A percentile compares a stretch with the other conserved stretches of the same genome.
Evolutionary conservation across 2,113 vertebrate genomes (phyloP).

Genomic region (Coptodon rendalli): DNA sequence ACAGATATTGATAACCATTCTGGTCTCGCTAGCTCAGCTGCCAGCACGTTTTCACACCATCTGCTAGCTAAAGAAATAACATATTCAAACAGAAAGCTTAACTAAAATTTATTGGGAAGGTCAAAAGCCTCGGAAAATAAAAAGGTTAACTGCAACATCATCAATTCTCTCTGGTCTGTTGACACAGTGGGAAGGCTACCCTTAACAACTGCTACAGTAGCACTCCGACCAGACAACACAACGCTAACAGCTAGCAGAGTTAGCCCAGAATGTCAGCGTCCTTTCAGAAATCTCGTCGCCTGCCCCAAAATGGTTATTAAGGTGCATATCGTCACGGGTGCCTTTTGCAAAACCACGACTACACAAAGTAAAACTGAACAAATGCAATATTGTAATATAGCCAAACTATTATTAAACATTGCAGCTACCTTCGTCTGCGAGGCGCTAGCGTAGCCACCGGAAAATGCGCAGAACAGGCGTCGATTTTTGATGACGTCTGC

Average conservation of each 20-base stretch:
- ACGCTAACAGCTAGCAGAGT: slow-evolving; percentile 24
- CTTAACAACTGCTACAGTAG: not conserved
- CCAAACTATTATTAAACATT: not conserved
- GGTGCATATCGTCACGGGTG: not conserved
- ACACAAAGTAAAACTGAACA: not conserved
- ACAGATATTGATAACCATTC: not conserved
- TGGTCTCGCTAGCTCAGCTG: not conserved
- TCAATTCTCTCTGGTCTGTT: not conserved
- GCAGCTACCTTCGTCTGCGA: slow-evolving; percentile 34
- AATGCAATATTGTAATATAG: not conserved
- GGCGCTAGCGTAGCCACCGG: slow-evolving; percentile 48
- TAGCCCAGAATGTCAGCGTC: slow-evolving; percentile 33
- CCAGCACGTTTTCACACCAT: not conserved
- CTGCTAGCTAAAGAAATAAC: not conserved
- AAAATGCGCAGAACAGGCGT: slow-evolving; percentile 44
- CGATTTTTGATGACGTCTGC: slow-evolving; percentile 42
- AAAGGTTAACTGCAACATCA: not conserved
- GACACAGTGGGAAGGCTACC: not conserved
- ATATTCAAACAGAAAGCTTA: not conserved
- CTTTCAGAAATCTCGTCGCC: not conserved
- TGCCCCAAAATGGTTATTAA: not conserved
- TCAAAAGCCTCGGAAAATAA: not conserved
- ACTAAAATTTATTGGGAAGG: not conserved
- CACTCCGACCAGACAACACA: not conserved
- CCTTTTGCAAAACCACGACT: fast-evolving